phyloP scores from a whole-genome alignment of 2,888 invertebrate genomes.

The Argyresthia albistria region DNA sequence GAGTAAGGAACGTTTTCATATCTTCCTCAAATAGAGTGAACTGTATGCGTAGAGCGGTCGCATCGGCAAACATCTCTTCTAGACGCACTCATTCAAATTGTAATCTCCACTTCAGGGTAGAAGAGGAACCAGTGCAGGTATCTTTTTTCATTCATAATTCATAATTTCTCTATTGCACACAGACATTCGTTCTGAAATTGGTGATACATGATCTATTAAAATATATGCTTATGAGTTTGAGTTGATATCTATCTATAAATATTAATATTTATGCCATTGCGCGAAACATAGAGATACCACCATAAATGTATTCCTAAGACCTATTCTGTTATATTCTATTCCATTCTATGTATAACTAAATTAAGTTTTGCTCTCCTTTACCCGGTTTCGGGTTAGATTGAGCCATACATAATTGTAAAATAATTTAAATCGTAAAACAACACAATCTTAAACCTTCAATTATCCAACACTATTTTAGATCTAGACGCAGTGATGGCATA shows the following conservation, averaged over 20 bases:
- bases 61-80: conserved; percentile 42
- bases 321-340: too few relatives aligned
- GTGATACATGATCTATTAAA: neutral
- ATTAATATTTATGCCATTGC: too few relatives aligned
- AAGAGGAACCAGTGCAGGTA: neutral
- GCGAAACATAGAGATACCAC: too few relatives aligned
- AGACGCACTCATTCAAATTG: conserved; percentile 63
- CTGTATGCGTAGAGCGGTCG: conserved; percentile 44
- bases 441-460: neutral
- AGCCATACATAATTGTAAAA: too few relatives aligned
- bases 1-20: conserved; percentile 37
- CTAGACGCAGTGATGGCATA: too few relatives aligned
- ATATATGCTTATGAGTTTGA: neutral
- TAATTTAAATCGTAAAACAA: neutral
- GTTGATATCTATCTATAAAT: neutral
- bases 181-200: neutral
- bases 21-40: conserved; percentile 56
- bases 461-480: too few relatives aligned
- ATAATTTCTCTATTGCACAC: too few relatives aligned
- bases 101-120: conserved; percentile 31
- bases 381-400: too few relatives aligned
- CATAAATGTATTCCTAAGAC: too few relatives aligned
- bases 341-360: too few relatives aligned
- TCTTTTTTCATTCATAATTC: neutral
- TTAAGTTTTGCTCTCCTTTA: too few relatives aligned